Percentiles rank a stretch among this genome's conserved stretches.
These are phyloP conservation scores for Brachionichthys hirsutus DNA, from an alignment of 2,113 vertebrate species.

Conservation along the genomic window DNA sequence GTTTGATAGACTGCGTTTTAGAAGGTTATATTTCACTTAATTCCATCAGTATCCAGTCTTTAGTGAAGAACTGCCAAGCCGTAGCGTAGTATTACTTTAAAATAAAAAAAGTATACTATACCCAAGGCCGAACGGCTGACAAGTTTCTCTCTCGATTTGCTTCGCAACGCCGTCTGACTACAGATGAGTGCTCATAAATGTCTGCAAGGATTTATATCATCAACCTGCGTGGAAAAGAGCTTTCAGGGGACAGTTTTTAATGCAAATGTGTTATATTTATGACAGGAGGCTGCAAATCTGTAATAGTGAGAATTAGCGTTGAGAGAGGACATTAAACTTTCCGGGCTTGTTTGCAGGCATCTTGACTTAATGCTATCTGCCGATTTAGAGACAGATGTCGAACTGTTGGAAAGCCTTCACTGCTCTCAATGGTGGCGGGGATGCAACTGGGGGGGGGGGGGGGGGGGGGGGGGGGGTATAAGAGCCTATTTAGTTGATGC, in stretches of 20 bases:
- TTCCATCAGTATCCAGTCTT: constrained; percentile 60
- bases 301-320: constrained; percentile 59
- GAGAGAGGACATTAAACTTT: constrained; percentile 54
- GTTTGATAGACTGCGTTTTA: constrained; percentile 73
- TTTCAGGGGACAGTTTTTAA: constrained; percentile 63
- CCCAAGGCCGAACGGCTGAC: constrained; percentile 46
- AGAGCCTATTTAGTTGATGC: constrained; percentile 22
- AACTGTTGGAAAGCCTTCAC: constrained; percentile 33
- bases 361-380: constrained; percentile 41
- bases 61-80: constrained; percentile 59
- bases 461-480: neutral
- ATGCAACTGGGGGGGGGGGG: neutral
- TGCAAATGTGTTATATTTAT: constrained; percentile 65
- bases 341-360: constrained; percentile 43
- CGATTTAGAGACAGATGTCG: constrained; percentile 49
- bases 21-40: constrained; percentile 72
- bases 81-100: constrained; percentile 61
- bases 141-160: constrained; percentile 23
- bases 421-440: constrained; percentile 13
- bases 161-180: constrained; percentile 35
- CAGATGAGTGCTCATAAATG: constrained; percentile 67
- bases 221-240: constrained; percentile 53
- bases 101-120: constrained; percentile 50
- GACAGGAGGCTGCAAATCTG: constrained; percentile 45
- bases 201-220: constrained; percentile 65